Evolutionary conservation across 2,888 invertebrate species (phyloP).

Genomic region (Oegoconia quadripuncta): DNA sequence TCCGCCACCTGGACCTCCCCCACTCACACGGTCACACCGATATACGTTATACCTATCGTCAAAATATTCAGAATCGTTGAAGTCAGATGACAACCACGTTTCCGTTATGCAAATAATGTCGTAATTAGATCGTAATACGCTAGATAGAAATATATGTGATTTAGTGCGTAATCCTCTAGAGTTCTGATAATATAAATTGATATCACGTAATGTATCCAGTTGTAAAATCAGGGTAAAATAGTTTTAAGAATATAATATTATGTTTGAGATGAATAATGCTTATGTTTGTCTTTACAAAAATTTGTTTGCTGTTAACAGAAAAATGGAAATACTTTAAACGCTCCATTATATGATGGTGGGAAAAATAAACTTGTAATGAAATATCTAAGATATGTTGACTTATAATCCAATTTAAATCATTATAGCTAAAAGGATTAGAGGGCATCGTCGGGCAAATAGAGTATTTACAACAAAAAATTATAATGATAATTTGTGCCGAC

Average conservation of each 20-base stretch:
- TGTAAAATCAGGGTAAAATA: neutral
- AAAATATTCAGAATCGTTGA: slow-evolving; percentile 14
- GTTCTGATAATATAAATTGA: slow-evolving; percentile 16
- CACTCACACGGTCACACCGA: slow-evolving; percentile 7
- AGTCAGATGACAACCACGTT: slow-evolving; percentile 11
- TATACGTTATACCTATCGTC: slow-evolving; percentile 10
- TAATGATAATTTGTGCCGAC: neutral
- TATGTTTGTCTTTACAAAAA: too few relatives aligned
- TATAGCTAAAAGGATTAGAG: neutral
- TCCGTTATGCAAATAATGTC: slow-evolving; percentile 17
- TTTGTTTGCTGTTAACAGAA: too few relatives aligned
- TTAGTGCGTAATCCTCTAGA: slow-evolving; percentile 17
- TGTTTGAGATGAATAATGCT: neutral
- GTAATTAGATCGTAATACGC: slow-evolving; percentile 6
- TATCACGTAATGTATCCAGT: neutral
- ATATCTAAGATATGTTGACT: too few relatives aligned
- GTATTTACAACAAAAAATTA: neutral
- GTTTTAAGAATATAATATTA: neutral
- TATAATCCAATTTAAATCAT: neutral
- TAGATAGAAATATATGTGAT: slow-evolving; percentile 10
- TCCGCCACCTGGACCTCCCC: slow-evolving; percentile 5
- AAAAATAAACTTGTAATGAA: too few relatives aligned
- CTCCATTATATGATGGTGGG: too few relatives aligned
- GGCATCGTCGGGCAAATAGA: neutral
- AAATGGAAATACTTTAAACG: too few relatives aligned